Evolutionary conservation across 2,797 vertebrate genomes (phyloP).

Genomic region (Anableps anableps): DNA sequence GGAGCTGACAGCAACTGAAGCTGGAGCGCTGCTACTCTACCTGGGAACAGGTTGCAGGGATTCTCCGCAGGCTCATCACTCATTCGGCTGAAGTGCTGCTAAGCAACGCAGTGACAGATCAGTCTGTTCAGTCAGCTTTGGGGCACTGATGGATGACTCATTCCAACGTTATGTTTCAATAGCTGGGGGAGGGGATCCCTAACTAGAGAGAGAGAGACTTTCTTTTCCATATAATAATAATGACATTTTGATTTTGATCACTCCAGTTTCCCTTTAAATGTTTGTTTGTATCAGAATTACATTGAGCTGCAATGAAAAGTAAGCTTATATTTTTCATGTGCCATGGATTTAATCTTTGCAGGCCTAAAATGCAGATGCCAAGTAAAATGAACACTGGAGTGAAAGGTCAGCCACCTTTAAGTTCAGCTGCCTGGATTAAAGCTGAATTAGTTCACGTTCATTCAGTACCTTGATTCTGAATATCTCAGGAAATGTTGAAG

Average conservation of each 20-base stretch:
- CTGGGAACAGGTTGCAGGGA: constrained; percentile 23
- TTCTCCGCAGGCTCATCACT: constrained; percentile 30
- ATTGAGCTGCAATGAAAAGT: background rate
- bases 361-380: too few relatives aligned
- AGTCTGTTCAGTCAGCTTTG: constrained; percentile 19
- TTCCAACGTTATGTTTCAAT: constrained; percentile 22
- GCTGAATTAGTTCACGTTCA: background rate
- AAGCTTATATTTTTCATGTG: background rate
- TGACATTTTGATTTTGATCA: background rate
- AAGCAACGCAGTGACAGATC: constrained; percentile 47
- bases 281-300: background rate
- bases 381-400: too few relatives aligned
- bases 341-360: too few relatives aligned
- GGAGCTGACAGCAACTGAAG: constrained; percentile 30
- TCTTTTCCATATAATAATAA: background rate
- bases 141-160: constrained; percentile 19
- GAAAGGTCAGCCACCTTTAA: background rate
- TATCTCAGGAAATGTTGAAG: background rate
- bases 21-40: constrained; percentile 34
- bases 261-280: background rate
- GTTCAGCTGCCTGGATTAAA: background rate
- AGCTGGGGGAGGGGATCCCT: background rate
- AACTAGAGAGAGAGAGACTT: background rate
- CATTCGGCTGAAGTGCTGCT: constrained; percentile 42
- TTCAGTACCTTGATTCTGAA: background rate